phyloP scores from a whole-genome alignment of 2,797 vertebrate species.

The Benthosema pterotum region DNA sequence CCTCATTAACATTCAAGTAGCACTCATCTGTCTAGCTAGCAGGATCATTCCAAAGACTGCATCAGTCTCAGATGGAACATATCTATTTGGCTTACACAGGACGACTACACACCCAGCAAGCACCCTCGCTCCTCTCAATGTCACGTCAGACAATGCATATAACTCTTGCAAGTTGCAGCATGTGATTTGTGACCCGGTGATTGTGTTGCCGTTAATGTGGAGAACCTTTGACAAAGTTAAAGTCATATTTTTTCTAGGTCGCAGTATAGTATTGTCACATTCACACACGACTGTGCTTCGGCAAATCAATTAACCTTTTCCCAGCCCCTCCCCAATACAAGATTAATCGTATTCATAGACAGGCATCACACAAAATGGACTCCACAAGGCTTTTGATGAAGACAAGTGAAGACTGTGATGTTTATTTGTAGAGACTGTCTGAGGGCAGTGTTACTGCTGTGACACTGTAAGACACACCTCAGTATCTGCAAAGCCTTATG shows the following conservation, averaged over 20 bases:
- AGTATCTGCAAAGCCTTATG: conserved; percentile 72
- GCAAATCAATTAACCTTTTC: conserved; percentile 43
- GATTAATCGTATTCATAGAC: conserved; percentile 37
- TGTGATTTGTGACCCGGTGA: conserved; percentile 74
- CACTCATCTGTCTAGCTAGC: conserved; percentile 78
- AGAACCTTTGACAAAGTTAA: conserved; percentile 72
- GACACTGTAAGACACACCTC: conserved; percentile 79
- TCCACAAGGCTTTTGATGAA: conserved; percentile 47
- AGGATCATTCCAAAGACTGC: conserved; percentile 77
- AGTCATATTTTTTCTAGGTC: conserved; percentile 69
- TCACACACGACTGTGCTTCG: conserved; percentile 16
- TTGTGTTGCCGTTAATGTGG: conserved; percentile 69
- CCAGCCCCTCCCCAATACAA: conserved; percentile 27
- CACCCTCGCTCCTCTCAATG: conserved; percentile 69
- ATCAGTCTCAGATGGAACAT: conserved; percentile 73
- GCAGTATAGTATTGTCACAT: conserved; percentile 20
- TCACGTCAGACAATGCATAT: conserved; percentile 69
- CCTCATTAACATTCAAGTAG: conserved; percentile 84
- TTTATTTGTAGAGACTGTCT: conserved; percentile 60
- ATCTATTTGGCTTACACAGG: conserved; percentile 74
- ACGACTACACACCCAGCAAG: conserved; percentile 60
- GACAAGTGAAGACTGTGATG: conserved; percentile 51
- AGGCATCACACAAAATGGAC: conserved; percentile 20
- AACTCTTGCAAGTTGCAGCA: conserved; percentile 64
- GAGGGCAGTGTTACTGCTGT: conserved; percentile 59